Evolutionary conservation across 1,140 invertebrate genomes (phyloP).

Genomic region (Andrena cerasifolii): DNA sequence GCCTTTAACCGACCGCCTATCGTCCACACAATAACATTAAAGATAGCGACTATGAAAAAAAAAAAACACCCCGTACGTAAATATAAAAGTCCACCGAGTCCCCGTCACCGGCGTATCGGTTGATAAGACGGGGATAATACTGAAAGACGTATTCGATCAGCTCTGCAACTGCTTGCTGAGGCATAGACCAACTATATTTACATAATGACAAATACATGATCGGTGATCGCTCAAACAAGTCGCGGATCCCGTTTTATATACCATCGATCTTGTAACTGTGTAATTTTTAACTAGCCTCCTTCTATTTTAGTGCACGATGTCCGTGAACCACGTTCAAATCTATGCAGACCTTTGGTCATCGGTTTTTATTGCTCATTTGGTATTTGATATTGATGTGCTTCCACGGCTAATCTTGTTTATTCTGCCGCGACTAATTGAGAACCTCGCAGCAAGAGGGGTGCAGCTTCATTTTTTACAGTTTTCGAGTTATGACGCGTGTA

Average conservation of each 20-base stretch:
- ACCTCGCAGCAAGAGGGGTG: too few relatives aligned
- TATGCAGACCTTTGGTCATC: too few relatives aligned
- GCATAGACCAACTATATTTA: conserved; percentile 3
- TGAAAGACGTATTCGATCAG: conserved; percentile 19
- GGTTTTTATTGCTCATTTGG: too few relatives aligned
- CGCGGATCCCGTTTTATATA: conserved; percentile 2
- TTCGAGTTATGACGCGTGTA: too few relatives aligned
- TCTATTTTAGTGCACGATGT: too few relatives aligned
- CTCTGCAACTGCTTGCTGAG: neutral
- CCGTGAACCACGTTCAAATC: too few relatives aligned
- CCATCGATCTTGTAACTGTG: neutral
- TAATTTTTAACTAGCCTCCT: neutral
- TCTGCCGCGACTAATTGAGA: too few relatives aligned
- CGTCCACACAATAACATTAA: conserved; percentile 12
- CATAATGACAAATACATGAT: conserved; percentile 27
- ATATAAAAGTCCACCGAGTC: conserved; percentile 28
- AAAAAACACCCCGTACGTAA: conserved; percentile 12
- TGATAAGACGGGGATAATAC: conserved; percentile 14
- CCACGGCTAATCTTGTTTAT: too few relatives aligned
- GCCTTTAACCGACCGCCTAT: conserved; percentile 6
- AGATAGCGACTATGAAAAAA: neutral
- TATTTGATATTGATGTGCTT: too few relatives aligned
- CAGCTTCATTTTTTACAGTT: too few relatives aligned
- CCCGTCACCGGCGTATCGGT: conserved; percentile 7
- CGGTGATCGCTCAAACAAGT: neutral